Base-by-base conservation (phyloP, 2,113 vertebrate species). In the Phalacrocorax aristotelis region DNA sequence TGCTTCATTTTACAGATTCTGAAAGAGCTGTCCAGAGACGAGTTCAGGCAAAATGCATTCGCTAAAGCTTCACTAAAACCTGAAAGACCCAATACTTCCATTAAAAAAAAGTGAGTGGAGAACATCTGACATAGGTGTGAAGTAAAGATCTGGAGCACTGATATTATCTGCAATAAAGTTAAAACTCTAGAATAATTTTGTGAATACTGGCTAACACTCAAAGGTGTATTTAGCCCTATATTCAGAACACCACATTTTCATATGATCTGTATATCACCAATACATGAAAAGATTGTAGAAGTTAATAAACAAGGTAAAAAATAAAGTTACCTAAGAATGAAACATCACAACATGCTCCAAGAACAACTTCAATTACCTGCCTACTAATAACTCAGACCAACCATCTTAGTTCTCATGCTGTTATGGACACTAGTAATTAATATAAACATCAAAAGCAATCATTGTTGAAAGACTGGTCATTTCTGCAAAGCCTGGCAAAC, bases 381-480 rank as follows among this genome's bases (percentile, higher is more conserved):
- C 97, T 95, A 94, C 69, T 95, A 95, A 98, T 96, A 97, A 96
- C 97, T 98, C 98, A 97, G 98, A 96, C 97, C 97, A 98, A 96
- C 91, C 93, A 96, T 96, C 94, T 95, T 97, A 72, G 97, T 98
- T 97, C 95, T 98, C 98, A 99, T 97, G 98, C 98, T 98, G 98
- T 97, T 99, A 98, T 79, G 90, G 98, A 97, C 97, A 98, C 98
- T 97, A 96, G 98, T 99, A 99, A 99, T 99, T 99, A 99, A 99
- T 99, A 99, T 97, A 98, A 99, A 99, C 98, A 99, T 99, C 98
- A 99, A 99, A 98, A 98, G 98, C 98, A 98, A 99, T 99, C 98
- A 99, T 98, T 98, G 97, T 97, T 98, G 98, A 98, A 99, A 99
- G 98, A 99, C 98, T 98, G 98, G 99, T 99, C 99, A 99, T 99